phyloP scores from a whole-genome alignment of 2,797 vertebrate species.

The Cuculus canorus region DNA sequence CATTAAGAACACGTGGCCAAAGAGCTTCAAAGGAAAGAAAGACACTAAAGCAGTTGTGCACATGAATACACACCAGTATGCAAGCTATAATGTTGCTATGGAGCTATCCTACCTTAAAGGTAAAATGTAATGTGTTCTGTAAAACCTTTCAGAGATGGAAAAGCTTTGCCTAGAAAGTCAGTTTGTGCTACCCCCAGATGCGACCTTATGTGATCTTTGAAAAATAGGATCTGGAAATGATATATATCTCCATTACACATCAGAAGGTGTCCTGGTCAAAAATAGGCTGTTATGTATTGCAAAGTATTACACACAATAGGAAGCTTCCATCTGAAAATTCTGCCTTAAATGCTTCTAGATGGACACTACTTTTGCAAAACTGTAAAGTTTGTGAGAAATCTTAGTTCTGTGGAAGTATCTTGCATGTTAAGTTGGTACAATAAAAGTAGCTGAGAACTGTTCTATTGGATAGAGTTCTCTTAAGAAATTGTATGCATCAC shows the following conservation, averaged over 20 bases:
- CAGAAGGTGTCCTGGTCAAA: neutral
- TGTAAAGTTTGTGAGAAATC: neutral
- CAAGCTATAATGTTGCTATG: neutral
- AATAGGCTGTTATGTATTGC: neutral
- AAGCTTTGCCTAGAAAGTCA: neutral
- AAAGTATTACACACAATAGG: neutral
- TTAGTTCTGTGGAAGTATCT: neutral
- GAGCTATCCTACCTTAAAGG: neutral
- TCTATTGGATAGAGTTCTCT: neutral
- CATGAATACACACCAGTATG: neutral
- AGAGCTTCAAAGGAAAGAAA: neutral
- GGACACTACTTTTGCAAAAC: neutral
- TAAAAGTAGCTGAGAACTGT: neutral
- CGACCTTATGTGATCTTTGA: neutral
- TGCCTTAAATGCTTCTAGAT: neutral
- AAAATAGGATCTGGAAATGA: neutral
- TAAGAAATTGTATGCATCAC: neutral
- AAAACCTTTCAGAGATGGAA: neutral
- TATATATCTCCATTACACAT: neutral
- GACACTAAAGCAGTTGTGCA: fast-evolving
- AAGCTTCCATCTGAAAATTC: neutral
- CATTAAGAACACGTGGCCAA: neutral
- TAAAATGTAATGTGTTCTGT: neutral
- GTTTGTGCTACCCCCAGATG: neutral
- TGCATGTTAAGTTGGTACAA: neutral